Percentiles rank a stretch among this genome's conserved stretches.
Evolutionary conservation across 2,797 vertebrate species (phyloP).

Genomic region (Falco naumanni): DNA sequence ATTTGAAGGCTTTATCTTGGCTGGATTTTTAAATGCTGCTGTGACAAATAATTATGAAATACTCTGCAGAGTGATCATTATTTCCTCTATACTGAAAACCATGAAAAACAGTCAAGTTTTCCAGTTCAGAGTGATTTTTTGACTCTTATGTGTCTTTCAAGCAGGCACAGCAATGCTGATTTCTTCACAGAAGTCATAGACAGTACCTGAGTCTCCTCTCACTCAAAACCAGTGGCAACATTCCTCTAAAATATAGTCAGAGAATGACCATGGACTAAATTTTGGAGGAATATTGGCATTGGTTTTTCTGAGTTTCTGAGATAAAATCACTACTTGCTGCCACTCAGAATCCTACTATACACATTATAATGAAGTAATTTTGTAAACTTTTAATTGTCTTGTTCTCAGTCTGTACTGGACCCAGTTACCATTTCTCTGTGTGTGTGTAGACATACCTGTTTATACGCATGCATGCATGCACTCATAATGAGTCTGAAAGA

Average conservation of each 20-base stretch:
- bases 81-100: neutral
- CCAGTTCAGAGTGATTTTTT: neutral
- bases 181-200: neutral
- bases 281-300: neutral
- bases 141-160: neutral
- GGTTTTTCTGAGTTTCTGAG: neutral
- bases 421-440: accelerated
- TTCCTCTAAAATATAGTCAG: neutral
- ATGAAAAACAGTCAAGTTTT: neutral
- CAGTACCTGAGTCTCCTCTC: neutral
- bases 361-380: neutral
- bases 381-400: neutral
- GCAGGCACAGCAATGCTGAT: neutral
- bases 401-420: accelerated
- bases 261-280: neutral
- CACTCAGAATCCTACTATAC: neutral
- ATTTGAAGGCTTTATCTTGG: neutral
- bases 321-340: neutral
- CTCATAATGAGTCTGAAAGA: neutral
- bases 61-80: neutral
- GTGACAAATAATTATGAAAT: neutral
- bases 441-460: too few relatives aligned
- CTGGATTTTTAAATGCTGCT: neutral
- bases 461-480: accelerated
- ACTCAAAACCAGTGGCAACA: neutral